phyloP scores from a whole-genome alignment of 2,888 invertebrate genomes.

The Lithophane leautieri region DNA sequence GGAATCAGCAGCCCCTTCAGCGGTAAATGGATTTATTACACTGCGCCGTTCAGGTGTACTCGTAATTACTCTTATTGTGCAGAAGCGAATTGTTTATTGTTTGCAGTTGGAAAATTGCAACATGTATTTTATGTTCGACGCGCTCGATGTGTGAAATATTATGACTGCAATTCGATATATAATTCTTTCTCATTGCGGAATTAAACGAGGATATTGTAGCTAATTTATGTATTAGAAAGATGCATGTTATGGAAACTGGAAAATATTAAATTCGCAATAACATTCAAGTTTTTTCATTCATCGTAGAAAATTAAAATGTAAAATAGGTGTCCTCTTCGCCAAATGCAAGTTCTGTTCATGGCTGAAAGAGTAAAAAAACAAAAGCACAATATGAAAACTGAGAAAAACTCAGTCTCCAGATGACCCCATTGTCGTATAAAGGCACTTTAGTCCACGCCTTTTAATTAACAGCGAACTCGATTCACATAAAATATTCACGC shows the following conservation, averaged over 20 bases:
- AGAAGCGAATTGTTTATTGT: constrained; percentile 82
- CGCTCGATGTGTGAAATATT: constrained; percentile 60
- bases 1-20: constrained; percentile 86
- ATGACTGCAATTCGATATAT: constrained; percentile 51
- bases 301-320: neutral
- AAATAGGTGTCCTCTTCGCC: neutral
- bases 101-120: constrained; percentile 78
- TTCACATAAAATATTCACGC: constrained; percentile 61
- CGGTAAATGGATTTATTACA: constrained; percentile 87
- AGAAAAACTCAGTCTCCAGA: neutral
- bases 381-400: neutral
- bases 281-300: neutral
- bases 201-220: constrained; percentile 33
- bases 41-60: constrained; percentile 82
- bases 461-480: constrained; percentile 58
- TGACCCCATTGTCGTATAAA: constrained; percentile 15
- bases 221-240: constrained; percentile 31
- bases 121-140: constrained; percentile 57
- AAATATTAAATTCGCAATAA: constrained; percentile 2
- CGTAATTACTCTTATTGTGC: constrained; percentile 85
- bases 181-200: constrained; percentile 41
- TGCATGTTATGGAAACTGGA: constrained; percentile 4
- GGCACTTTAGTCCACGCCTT: constrained; percentile 31
- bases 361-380: neutral
- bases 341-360: neutral